Evolutionary conservation across 2,888 invertebrate genomes (phyloP).

Genomic region (Gastrophysa polygoni): DNA sequence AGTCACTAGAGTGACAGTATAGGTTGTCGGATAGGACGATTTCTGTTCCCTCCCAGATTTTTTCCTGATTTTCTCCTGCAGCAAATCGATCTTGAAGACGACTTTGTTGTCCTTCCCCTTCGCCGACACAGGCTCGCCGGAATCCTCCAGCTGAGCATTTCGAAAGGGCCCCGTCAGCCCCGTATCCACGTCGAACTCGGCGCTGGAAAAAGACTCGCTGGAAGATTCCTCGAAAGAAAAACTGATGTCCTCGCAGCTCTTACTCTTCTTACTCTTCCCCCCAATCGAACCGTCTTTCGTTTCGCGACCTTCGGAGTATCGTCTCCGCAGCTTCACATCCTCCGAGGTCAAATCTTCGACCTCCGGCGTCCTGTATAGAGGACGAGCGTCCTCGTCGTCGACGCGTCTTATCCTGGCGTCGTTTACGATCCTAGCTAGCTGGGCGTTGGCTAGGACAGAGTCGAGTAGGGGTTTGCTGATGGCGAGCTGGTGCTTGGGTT

Average conservation of each 20-base stretch:
- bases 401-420: constrained; percentile 46
- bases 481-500: constrained; percentile 50
- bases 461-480: constrained; percentile 53
- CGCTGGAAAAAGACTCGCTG: constrained; percentile 32
- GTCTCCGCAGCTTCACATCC: constrained; percentile 38
- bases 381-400: constrained; percentile 36
- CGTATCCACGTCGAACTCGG: constrained; percentile 39
- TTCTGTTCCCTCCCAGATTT: background rate
- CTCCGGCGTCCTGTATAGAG: constrained; percentile 34
- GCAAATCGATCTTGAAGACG: constrained; percentile 7
- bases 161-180: constrained; percentile 25
- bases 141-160: background rate
- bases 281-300: constrained; percentile 17
- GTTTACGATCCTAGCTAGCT: constrained; percentile 47
- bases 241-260: constrained; percentile 43
- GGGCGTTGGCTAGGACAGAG: constrained; percentile 52
- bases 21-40: no score
- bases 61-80: constrained; percentile 22
- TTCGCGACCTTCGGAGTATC: constrained; percentile 20
- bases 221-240: constrained; percentile 37
- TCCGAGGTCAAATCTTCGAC: constrained; percentile 34
- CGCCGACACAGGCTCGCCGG: no score
- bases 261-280: constrained; percentile 27
- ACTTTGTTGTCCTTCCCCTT: background rate
- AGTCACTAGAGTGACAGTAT: no score